phyloP scores from a whole-genome alignment of 2,888 invertebrate genomes.

The Pelosia muscerda region DNA sequence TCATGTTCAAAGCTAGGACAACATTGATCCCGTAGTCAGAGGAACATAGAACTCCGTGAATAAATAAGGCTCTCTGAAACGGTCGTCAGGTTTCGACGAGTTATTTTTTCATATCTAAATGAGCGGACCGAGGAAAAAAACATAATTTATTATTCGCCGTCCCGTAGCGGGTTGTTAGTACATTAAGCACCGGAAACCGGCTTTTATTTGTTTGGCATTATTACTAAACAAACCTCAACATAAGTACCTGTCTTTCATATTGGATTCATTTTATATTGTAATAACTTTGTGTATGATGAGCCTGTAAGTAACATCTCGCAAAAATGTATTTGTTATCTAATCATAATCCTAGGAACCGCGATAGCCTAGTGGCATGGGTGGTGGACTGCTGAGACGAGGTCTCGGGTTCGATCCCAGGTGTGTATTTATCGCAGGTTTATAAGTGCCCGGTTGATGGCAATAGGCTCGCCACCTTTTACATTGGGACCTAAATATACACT shows the following conservation, averaged over 20 bases:
- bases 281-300: neutral
- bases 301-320: too few species aligned
- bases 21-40: constrained; percentile 28
- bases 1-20: constrained; percentile 19
- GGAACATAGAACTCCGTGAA: constrained; percentile 25
- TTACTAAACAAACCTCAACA: constrained; percentile 19
- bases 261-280: constrained; percentile 24
- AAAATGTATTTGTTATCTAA: too few species aligned
- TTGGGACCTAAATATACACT: too few species aligned
- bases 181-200: constrained; percentile 47
- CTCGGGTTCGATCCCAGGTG: too few species aligned
- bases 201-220: constrained; percentile 47
- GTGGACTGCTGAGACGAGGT: too few species aligned
- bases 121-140: constrained; percentile 58
- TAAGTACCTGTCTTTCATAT: constrained; percentile 31
- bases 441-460: too few species aligned
- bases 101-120: constrained; percentile 68
- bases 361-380: too few species aligned
- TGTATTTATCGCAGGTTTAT: too few species aligned
- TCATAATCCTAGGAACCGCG: too few species aligned
- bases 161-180: constrained; percentile 54
- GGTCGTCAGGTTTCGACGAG: constrained; percentile 40
- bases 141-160: constrained; percentile 64
- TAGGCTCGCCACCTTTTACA: too few species aligned
- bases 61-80: constrained; percentile 36